Evolutionary conservation across 2,113 vertebrate genomes (phyloP), one percentile per base, ranked within the genome.

Genomic region (Acanthochromis polyacanthus): DNA sequence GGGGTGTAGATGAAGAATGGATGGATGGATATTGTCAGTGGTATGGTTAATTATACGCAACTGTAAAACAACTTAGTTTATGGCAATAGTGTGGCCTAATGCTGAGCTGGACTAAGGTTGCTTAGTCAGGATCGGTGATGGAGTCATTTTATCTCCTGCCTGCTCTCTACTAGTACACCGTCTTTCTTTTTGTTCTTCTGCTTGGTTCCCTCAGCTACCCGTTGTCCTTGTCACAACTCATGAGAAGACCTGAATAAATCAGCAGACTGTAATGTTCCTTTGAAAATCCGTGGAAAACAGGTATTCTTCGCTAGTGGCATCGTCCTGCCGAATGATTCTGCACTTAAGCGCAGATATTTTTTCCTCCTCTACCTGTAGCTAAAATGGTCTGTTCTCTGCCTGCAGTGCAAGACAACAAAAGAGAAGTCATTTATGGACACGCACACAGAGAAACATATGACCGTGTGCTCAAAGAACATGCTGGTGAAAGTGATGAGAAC

Each of bases 181-280:
- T 15, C 11, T 43, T 12, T 51, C 17, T 51, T 51, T 51, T 8
- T 51, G 0, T 36, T 52, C 12, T 56, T 10, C 28, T 9, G 19
- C 32, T 12, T 40, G 58, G 22, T 50, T 72, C n/a, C 46, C 45
- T 74, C 17, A 2, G 16, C 45, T 19, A 19, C 36, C n/a, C 8
- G 2, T 62, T 50, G 20, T 75, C 10, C 20, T 64, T 16, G 11
- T 69, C 17, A 52, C 17, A 30, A 16, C 45, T 28, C 10, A 36
- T 36, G 32, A 36, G 3, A 50, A 22, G 45, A 11, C 28, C 60
- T 16, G 12, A 30, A 63, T 56, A 50, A 50, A 63, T 60, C 55
- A 36, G 38, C 64, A 56, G 55, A 58, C 62, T 46, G 48, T 52
- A 45, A 52, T 22, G 65, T 66, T 58, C 60, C 50, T 76, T 23